phyloP scores from a whole-genome alignment of 1,140 invertebrate species.

The Sinella curviseta region DNA sequence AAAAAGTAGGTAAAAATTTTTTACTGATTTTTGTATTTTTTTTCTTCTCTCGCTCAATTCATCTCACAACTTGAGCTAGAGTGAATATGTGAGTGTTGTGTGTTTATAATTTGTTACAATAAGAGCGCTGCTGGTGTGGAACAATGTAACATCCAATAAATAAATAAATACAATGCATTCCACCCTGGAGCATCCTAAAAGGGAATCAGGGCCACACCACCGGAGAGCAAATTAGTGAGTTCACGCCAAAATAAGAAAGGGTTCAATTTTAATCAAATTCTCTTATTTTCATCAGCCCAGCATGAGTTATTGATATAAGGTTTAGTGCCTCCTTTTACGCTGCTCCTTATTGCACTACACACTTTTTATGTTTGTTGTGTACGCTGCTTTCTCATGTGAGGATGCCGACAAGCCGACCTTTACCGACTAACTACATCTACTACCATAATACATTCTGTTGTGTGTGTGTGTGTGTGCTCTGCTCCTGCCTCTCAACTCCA shows the following conservation, averaged over 20 bases:
- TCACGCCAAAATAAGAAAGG: conserved; percentile 20
- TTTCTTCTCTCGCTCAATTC: too few relatives aligned
- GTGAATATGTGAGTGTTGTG: too few relatives aligned
- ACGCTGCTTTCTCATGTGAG: too few relatives aligned
- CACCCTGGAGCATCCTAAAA: background rate
- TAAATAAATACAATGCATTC: conserved; percentile 17
- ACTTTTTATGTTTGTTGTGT: background rate
- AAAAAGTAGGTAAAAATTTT: background rate
- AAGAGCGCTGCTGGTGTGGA: too few relatives aligned
- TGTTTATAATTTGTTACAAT: too few relatives aligned
- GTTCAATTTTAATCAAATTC: conserved; percentile 22
- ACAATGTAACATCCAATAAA: background rate
- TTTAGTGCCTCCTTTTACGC: background rate
- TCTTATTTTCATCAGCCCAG: conserved; percentile 22
- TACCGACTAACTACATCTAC: background rate
- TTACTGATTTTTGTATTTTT: too few relatives aligned
- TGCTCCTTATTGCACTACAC: background rate
- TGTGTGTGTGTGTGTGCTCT: background rate
- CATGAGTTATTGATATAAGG: conserved; percentile 25
- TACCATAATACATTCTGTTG: background rate
- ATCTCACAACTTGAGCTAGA: too few relatives aligned
- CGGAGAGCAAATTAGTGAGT: conserved; percentile 18
- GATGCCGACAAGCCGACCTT: conserved; percentile 20
- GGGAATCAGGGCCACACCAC: background rate
- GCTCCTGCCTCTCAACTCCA: background rate